A percentile compares a stretch with the other conserved stretches of the same genome.
Evolutionary conservation across 1,140 invertebrate species (phyloP).

Genomic region (Oryctes rhinoceros): DNA sequence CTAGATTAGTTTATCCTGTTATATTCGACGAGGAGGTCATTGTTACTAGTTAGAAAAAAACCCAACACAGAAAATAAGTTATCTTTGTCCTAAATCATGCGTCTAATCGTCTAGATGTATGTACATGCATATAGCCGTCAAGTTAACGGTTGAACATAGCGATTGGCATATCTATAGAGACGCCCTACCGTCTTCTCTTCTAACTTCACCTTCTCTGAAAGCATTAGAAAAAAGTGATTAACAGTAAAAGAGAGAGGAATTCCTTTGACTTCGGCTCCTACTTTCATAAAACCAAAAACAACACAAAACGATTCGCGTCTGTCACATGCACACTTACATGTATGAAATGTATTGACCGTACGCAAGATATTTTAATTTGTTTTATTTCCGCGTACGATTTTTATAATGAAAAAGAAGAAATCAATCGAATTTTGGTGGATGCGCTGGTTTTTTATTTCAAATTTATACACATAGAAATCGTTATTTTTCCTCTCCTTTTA

Average conservation of each 20-base stretch:
- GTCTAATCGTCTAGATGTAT: not conserved
- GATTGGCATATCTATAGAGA: not conserved
- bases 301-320: not conserved
- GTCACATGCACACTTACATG: too few species aligned
- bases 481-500: not conserved
- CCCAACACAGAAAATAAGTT: not conserved
- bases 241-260: conserved; percentile 35
- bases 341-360: too few species aligned
- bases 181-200: not conserved
- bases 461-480: not conserved
- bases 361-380: too few species aligned
- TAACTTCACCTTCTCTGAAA: conserved; percentile 11
- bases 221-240: not conserved
- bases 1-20: conserved; percentile 1
- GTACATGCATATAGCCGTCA: not conserved
- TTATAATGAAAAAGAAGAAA: too few species aligned
- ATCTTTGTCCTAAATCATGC: not conserved
- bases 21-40: not conserved
- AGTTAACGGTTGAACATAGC: not conserved
- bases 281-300: not conserved
- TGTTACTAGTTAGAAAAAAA: not conserved
- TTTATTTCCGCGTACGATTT: too few species aligned
- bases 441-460: not conserved
- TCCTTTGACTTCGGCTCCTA: not conserved
- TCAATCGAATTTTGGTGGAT: not conserved